Evolutionary conservation across 2,797 vertebrate species (phyloP), one percentile per base, ranked within the genome.

Genomic region (Hipposideros larvatus): DNA sequence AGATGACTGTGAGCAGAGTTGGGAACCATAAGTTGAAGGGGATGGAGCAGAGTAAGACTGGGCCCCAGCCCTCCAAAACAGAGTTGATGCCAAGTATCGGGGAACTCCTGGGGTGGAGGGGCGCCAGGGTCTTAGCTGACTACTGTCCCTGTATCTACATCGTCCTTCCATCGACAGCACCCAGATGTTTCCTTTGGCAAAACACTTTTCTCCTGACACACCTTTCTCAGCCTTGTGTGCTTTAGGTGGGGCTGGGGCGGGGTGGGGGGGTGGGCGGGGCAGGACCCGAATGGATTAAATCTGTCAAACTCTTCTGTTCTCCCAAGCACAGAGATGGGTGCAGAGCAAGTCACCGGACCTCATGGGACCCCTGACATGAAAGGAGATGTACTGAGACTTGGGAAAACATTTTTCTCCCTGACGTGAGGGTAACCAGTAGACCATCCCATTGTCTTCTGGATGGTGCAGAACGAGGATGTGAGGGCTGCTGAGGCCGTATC

Each of bases 41-140:
- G 19, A 5, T 0, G 9, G 13, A 19, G 5, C 7, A 4, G 46
- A 31, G 22, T 31, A 1, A 43, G 34, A 1, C 55, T 0, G 3
- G 28, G 46, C 2, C 66, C 34, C 26, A 0, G 65, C 55, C 55
- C 37, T 48, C 28, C 46, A 1, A 66, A 5, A 7, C 24, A 28
- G n/a, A 19, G 75, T 46, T 15, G 31, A 73, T 1, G 24, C 28
- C 15, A 14, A 1, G 1, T 7, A 14, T 9, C 24, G 10, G 26
- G 59, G 2, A 19, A 14, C 31, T 34, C 16, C 2, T 5, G 24
- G 34, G 2, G 53, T 55, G 48, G 24, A 18, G 37, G 3, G 37
- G 37, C 37, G 37, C 37, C 37, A 37, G 53, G 61, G 11, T 10
- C 51, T 71, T 18, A 46, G 55, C 46, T n/a, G 53, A 87, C 55